These are phyloP conservation scores for Agrotis exclamationis DNA, from an alignment of 2,888 invertebrate genomes.

Conservation along the genomic window DNA sequence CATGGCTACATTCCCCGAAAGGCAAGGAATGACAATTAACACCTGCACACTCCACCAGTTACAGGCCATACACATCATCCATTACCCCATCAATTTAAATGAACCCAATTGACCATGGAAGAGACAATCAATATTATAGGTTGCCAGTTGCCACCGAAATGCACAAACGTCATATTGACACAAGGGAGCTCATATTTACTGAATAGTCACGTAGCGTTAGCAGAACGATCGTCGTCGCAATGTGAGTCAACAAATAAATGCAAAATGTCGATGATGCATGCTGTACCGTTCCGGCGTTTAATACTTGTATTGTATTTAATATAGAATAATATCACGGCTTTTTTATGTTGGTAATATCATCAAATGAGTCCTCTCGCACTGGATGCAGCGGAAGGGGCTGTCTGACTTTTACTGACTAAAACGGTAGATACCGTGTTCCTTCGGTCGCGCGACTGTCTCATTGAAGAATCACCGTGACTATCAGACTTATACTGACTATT, in stretches of 20 bases:
- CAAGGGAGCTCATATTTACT: constrained; percentile 46
- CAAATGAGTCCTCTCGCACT: no score
- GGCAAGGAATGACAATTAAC: not conserved
- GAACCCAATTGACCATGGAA: constrained; percentile 41
- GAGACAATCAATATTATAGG: constrained; percentile 50
- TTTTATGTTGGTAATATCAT: no score
- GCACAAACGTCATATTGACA: constrained; percentile 53
- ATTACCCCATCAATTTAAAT: constrained; percentile 4
- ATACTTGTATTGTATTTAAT: constrained; percentile 1
- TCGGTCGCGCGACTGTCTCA: no score
- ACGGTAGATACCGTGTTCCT: no score
- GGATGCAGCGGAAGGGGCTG: no score
- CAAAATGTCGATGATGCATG: constrained; percentile 50
- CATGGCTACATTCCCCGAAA: no score
- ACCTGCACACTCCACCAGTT: not conserved
- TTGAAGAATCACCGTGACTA: no score
- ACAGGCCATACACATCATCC: not conserved
- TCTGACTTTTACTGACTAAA: no score
- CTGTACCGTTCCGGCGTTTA: constrained; percentile 16
- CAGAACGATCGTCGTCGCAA: constrained; percentile 35
- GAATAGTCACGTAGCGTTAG: constrained; percentile 51
- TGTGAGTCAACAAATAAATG: constrained; percentile 50
- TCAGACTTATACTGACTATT: no score
- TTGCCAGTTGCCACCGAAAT: constrained; percentile 46
- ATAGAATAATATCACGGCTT: no score